phyloP scores from a whole-genome alignment of 2,888 invertebrate genomes.

The Harpalus rubripes region DNA sequence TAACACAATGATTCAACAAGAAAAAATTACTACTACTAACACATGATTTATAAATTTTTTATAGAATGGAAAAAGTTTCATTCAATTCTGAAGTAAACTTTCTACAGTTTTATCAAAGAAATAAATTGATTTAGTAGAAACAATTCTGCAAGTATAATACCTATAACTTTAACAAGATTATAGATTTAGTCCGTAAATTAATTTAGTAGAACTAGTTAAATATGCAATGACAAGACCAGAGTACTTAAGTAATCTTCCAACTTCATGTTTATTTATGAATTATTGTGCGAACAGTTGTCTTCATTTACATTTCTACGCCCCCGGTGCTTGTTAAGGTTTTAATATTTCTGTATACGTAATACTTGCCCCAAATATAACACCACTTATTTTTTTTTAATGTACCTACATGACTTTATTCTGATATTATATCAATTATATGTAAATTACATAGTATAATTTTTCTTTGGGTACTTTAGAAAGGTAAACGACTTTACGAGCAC shows the following conservation, averaged over 20 bases:
- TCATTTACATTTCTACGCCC: neutral
- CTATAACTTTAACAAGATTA: neutral
- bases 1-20: too few species aligned
- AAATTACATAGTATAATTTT: too few species aligned
- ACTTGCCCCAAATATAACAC: neutral
- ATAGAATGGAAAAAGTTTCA: too few species aligned
- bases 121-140: neutral
- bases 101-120: too few species aligned
- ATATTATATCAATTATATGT: too few species aligned
- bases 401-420: too few species aligned
- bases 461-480: too few species aligned
- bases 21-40: too few species aligned
- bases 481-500: too few species aligned
- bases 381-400: neutral
- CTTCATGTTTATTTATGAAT: slow-evolving; percentile 7
- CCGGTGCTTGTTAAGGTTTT: neutral
- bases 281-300: neutral
- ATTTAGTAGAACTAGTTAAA: neutral
- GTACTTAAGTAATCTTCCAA: neutral
- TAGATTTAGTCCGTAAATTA: neutral
- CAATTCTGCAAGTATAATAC: neutral
- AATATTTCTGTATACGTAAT: neutral
- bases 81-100: too few species aligned
- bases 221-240: neutral
- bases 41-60: too few species aligned